phyloP scores from a whole-genome alignment of 2,888 invertebrate genomes.

The Mesochorus sp. region DNA sequence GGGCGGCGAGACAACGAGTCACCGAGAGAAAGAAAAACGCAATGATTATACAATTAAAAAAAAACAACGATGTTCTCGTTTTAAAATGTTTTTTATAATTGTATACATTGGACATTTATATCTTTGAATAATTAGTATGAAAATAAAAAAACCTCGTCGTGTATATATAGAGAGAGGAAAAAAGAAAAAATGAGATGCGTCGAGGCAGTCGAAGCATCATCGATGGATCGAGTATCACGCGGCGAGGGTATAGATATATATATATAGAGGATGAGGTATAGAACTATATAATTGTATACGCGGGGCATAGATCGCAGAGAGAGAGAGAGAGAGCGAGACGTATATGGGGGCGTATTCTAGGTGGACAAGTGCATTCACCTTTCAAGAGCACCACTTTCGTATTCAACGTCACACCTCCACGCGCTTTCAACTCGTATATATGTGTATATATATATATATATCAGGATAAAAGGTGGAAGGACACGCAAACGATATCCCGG shows the following conservation, averaged over 20 bases:
- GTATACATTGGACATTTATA: too few species aligned
- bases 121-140: too few species aligned
- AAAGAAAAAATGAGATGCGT: background rate
- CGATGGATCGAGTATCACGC: background rate
- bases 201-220: background rate
- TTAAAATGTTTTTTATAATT: too few species aligned
- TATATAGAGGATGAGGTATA: constrained; percentile 54
- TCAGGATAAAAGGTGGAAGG: background rate
- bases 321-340: constrained; percentile 36
- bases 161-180: too few species aligned
- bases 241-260: background rate
- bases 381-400: constrained; percentile 60
- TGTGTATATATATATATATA: background rate
- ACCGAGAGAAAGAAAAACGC: background rate
- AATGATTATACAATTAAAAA: too few species aligned
- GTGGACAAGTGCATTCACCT: constrained; percentile 68
- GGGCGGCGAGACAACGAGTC: too few species aligned
- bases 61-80: too few species aligned
- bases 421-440: too few species aligned
- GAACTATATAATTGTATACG: constrained; percentile 54
- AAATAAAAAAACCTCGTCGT: too few species aligned
- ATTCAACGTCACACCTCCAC: constrained; percentile 63
- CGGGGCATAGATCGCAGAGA: too few species aligned
- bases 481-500: background rate
- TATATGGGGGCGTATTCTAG: constrained; percentile 45